Evolutionary conservation across 2,797 vertebrate genomes (phyloP).

Genomic region (Percopsis omiscomaycus): DNA sequence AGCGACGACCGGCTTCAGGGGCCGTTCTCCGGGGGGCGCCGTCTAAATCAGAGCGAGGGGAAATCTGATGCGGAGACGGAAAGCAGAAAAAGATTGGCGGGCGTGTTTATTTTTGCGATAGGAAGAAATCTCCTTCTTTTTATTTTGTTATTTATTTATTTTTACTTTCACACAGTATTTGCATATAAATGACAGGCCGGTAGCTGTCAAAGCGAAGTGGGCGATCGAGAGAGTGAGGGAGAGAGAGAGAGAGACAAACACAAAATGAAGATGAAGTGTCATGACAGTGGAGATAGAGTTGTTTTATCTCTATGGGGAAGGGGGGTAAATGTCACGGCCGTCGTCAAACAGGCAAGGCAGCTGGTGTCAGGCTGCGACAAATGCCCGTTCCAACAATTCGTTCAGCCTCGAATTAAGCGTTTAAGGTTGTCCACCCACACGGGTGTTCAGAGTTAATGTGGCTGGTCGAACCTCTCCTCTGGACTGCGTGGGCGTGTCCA

Average conservation of each 20-base stretch:
- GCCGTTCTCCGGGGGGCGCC: slow-evolving; percentile 30
- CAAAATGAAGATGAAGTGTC: slow-evolving; percentile 68
- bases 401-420: slow-evolving; percentile 7
- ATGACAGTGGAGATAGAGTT: slow-evolving; percentile 52
- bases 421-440: too few species aligned
- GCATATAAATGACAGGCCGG: slow-evolving; percentile 72
- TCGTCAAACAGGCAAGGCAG: slow-evolving; percentile 54
- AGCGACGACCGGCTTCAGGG: slow-evolving; percentile 54
- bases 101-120: slow-evolving; percentile 62
- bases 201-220: slow-evolving; percentile 44
- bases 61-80: slow-evolving; percentile 42
- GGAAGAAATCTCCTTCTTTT: slow-evolving; percentile 37
- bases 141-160: neutral
- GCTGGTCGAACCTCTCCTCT: too few species aligned
- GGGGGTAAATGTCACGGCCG: slow-evolving; percentile 63
- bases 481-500: too few species aligned
- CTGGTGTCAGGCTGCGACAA: slow-evolving; percentile 39
- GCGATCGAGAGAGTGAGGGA: slow-evolving; percentile 25
- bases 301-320: slow-evolving; percentile 49
- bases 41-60: slow-evolving; percentile 55
- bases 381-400: slow-evolving; percentile 24
- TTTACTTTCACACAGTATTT: slow-evolving; percentile 58
- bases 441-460: too few species aligned
- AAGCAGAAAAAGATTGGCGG: slow-evolving; percentile 32
- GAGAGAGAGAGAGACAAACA: slow-evolving; percentile 48